Conservation (phyloP, 2,888 invertebrate species). For the Xylota segnis region DNA sequence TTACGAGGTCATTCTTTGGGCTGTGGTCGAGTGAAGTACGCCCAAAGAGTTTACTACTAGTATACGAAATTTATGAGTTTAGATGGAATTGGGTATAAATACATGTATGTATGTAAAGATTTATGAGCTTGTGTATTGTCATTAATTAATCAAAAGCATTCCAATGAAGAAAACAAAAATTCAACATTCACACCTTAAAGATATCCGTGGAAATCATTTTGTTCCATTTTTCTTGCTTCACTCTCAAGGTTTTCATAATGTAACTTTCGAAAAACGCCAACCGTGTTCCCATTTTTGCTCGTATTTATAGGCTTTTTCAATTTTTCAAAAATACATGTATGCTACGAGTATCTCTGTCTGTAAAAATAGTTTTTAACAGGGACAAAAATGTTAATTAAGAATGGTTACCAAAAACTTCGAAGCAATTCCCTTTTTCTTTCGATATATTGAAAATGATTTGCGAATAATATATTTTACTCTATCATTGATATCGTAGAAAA, state of each 20-base stretch:
- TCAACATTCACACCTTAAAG: conserved; percentile 76
- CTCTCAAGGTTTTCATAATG: conserved; percentile 79
- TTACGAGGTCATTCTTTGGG: too few relatives aligned
- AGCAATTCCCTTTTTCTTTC: neutral
- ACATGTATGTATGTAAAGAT: too few relatives aligned
- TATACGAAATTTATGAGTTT: too few relatives aligned
- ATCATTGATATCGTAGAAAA: too few relatives aligned
- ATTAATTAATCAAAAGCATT: neutral
- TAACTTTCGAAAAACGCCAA: conserved; percentile 80
- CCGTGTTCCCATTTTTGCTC: conserved; percentile 77
- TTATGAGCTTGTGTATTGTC: too few relatives aligned
- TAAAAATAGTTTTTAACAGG: neutral
- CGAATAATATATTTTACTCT: too few relatives aligned
- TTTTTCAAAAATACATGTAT: neutral
- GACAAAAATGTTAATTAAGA: too few relatives aligned
- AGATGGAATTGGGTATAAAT: too few relatives aligned
- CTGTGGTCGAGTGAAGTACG: too few relatives aligned
- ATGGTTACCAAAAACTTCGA: neutral
- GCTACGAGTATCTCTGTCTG: neutral
- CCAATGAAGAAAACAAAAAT: neutral
- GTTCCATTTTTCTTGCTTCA: conserved; percentile 81
- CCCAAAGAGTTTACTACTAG: too few relatives aligned
- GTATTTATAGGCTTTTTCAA: conserved; percentile 72
- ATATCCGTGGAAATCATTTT: conserved; percentile 79
- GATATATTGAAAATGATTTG: conserved; percentile 11